These are phyloP conservation scores for Manacus vitellinus DNA, from an alignment of 2,113 vertebrate genomes.

Conservation along the genomic window DNA sequence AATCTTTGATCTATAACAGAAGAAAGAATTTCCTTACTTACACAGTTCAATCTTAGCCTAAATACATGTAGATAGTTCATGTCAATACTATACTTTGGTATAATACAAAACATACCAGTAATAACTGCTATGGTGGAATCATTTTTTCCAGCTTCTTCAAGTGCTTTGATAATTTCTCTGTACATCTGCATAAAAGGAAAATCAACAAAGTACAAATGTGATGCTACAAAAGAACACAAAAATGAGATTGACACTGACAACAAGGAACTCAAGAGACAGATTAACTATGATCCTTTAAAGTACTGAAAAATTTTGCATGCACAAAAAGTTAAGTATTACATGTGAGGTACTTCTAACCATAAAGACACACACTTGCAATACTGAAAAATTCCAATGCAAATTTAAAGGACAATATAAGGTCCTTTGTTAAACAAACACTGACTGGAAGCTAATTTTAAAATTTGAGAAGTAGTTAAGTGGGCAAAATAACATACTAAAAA, in stretches of 20 bases:
- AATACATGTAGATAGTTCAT: neutral
- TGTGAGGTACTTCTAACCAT: neutral
- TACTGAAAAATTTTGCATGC: neutral
- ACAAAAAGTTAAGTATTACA: neutral
- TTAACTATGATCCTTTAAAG: neutral
- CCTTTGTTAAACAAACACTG: neutral
- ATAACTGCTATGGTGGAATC: slow-evolving; percentile 85
- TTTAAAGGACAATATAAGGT: neutral
- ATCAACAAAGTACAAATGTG: neutral
- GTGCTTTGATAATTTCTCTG: slow-evolving; percentile 82
- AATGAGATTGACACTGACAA: neutral
- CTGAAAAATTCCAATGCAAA: neutral
- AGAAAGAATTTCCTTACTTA: neutral
- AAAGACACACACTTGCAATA: fast-evolving
- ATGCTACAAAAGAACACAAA: neutral
- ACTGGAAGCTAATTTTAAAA: neutral
- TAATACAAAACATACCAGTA: slow-evolving; percentile 79
- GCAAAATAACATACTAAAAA: neutral
- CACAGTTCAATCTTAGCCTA: neutral
- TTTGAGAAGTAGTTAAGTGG: neutral
- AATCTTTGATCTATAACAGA: neutral
- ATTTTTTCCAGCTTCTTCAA: slow-evolving; percentile 85
- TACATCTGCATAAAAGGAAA: slow-evolving; percentile 85
- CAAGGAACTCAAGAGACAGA: neutral
- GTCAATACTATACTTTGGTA: neutral